Base-by-base conservation (phyloP, 2,113 vertebrate species). In the Caretta caretta region DNA sequence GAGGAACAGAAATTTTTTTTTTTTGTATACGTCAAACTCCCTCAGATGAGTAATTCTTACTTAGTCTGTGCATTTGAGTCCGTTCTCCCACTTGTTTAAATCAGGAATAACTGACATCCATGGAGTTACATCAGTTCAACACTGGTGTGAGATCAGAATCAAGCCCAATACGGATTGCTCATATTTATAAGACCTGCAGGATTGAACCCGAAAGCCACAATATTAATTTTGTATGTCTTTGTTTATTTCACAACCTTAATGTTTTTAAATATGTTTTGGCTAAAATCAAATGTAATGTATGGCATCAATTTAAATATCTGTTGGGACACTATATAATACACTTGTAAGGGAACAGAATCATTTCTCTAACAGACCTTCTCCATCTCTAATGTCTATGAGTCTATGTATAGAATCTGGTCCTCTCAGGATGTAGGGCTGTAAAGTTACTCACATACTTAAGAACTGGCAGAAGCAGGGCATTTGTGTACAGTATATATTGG, bases 71-170 rank as follows among this genome's bases (percentile, higher is more conserved):
- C 22, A 84, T 57, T 86, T 57, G 48, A 24, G 90, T 88, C 59
- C 94, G 50, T 65, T 97, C 93, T 92, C 54, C 17, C 72, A 53
- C 50, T 79, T 95, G 78, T 13, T n/a, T 27, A 8, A 38, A 7
- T 75, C 46, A 24, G 27, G 27, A 14, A 5, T 8, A 81, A 35
- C 1, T 14, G 5, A 81, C 72, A 62, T 76, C 72, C 81, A 51
- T 51, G 84, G 84, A 86, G 65, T 75, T 90, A 48, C 92, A 82
- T 35, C 1, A 5, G 20, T 83, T 87, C 93, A 91, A 95, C 85
- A 81, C 76, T 57, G 83, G 89, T 1, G 35, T 75, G 81, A 94
- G 94, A 93, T 92, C 90, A 91, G 65, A 81, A 48, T 80, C 27
- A 80, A 49, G 50, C 48, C 4, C 48, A 53, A 20, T 69, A 82